phyloP scores from a whole-genome alignment of 2,113 vertebrate genomes.

The Myiozetetes cayanensis region DNA sequence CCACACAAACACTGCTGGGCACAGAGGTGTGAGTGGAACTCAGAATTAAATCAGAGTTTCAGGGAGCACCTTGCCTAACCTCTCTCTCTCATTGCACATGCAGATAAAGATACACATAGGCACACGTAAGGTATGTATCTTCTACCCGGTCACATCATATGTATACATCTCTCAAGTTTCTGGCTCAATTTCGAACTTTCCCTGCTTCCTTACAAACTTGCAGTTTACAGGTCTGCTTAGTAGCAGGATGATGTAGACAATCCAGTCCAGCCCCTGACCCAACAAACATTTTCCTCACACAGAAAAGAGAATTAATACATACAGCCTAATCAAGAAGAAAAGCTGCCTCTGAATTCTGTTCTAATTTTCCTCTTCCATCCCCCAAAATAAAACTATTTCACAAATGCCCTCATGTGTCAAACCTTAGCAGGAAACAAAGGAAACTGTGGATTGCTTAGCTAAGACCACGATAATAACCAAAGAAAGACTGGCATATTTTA shows the following conservation, averaged over 20 bases:
- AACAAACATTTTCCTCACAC: neutral
- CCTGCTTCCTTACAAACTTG: neutral
- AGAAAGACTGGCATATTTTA: neutral
- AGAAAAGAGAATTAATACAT: neutral
- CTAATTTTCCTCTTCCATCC: neutral
- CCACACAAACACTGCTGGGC: neutral
- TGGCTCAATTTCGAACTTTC: neutral
- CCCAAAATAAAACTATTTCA: neutral
- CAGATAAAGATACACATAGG: neutral
- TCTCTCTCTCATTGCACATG: neutral
- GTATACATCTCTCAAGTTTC: neutral
- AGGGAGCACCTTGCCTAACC: neutral
- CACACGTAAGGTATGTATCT: neutral
- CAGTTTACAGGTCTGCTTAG: neutral
- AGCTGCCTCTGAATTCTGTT: neutral
- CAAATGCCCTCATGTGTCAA: neutral
- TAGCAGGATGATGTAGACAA: neutral
- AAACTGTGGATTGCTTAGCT: neutral
- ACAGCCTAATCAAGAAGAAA: neutral
- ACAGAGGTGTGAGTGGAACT: neutral
- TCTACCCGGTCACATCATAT: neutral
- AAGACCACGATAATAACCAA: neutral
- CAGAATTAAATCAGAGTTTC: neutral
- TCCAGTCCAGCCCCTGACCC: neutral
- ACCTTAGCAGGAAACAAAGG: neutral